Base-by-base conservation (phyloP, 2,888 invertebrate species). In the Plusia festucae region DNA sequence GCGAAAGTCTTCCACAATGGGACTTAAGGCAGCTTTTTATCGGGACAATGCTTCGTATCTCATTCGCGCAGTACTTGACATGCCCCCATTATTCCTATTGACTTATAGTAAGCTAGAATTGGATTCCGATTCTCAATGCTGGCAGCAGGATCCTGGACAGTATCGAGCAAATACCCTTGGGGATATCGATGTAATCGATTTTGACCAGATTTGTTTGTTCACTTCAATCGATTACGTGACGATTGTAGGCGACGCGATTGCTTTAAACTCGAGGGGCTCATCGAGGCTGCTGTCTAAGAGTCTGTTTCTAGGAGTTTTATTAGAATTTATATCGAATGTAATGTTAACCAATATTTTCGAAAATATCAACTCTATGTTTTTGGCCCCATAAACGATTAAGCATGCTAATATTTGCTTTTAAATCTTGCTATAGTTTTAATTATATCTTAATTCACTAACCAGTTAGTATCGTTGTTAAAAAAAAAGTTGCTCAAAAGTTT, bases 181-280 rank as follows among this genome's bases (percentile, higher is more conserved):
- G 78, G 73, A 81, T 82, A 83, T 82, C 74, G 79, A 70, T 70
- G 70, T 82, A 83, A 87, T 88, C 85, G 83, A 88, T 88, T 90
- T 81, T 73, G 68, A 54, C 79, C 75, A 84, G 83, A 89, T 88
- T 88, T 88, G 85, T 88, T 89, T 86, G 87, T 85, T 84, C 84
- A 82, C 83, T 85, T 76, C 81, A 89, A 89, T 88, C 87, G 88
- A 89, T 90, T 90, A 86, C 89, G 80, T 80, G 80, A 79, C 70
- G 66, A 73, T 83, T 85, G 84, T 79, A 70, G 68, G 53, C 32
- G 46, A 56, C 55, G 53, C 68, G 56, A 80, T 79, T 79, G 71
- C 70, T 72, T 65, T 52, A 54, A 63, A 56, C 65, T 69, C 73
- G 61, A 52, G 69, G 24, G 65, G 53, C 65, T 68, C 71, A 65